Conservation (phyloP, 1,140 invertebrate genomes). For the Schmidtea mediterranea region DNA sequence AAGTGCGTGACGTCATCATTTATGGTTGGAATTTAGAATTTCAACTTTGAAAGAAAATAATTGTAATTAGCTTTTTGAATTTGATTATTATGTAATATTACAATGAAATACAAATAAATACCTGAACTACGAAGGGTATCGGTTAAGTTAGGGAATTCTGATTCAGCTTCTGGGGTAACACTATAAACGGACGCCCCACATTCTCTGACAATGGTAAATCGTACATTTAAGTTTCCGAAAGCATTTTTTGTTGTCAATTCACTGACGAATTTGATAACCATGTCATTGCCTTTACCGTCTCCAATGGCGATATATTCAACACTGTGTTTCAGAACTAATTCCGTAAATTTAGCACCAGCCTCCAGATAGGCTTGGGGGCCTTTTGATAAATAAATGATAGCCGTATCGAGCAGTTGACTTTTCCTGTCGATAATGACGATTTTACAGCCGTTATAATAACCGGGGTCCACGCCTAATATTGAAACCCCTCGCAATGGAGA, state of each 20-base stretch:
- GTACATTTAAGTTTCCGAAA: slow-evolving; percentile 18
- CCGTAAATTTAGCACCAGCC: not conserved
- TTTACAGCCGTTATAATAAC: slow-evolving; percentile 58
- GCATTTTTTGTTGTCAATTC: slow-evolving; percentile 33
- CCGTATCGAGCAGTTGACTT: slow-evolving; percentile 36
- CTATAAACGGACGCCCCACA: slow-evolving; percentile 66
- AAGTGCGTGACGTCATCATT: too few species aligned
- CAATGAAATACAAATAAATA: slow-evolving; percentile 15
- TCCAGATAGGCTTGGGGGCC: too few species aligned
- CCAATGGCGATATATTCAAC: slow-evolving; percentile 51
- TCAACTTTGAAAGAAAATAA: too few species aligned
- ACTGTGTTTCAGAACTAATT: slow-evolving; percentile 13
- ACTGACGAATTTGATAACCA: slow-evolving; percentile 48
- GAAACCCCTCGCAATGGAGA: slow-evolving; percentile 37
- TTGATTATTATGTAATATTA: not conserved
- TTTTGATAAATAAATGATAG: slow-evolving; percentile 32
- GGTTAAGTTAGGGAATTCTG: slow-evolving; percentile 55
- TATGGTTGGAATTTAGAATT: not conserved
- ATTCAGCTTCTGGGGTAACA: slow-evolving; percentile 46
- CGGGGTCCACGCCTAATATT: slow-evolving; percentile 49
- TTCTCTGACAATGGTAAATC: slow-evolving; percentile 44
- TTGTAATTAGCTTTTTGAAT: too few species aligned
- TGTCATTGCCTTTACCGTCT: slow-evolving; percentile 56
- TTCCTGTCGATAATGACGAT: slow-evolving; percentile 33
- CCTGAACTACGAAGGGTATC: slow-evolving; percentile 46